Evolutionary conservation across 1,140 invertebrate genomes (phyloP), one percentile per base, ranked within the genome.

Genomic region (Trinorchestia longiramus): DNA sequence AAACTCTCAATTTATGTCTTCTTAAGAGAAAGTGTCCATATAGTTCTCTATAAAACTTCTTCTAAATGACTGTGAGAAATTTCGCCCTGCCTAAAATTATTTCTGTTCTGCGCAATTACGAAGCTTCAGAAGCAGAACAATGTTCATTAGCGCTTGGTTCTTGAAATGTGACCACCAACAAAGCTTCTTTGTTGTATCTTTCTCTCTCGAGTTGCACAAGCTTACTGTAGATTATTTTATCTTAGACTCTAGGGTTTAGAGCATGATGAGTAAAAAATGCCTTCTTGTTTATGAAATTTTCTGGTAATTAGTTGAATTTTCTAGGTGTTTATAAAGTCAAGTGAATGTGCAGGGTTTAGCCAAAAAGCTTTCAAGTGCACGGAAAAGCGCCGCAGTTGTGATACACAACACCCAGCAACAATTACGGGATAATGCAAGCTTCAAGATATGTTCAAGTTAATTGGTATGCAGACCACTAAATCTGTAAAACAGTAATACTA

Each of bases 71-170:
- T 77, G 11, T 36, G 62, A 77, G 62, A 77, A 77, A 77, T 23
- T 77, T 77, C 8, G 28, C 8, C 28, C 15, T 19, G 43, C 88
- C 41, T 90, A 0, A 8, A 90, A 90, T 42, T 90, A 42, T 90
- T 42, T 90, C 88, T 19, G 11, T 43, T 90, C 41, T 17, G 17
- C 43, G 11, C 88, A 42, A 90, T 90, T 90, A 90, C n/a, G 15
- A 90, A 43, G 17, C 88, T 90, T 45, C 92, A 94, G 44, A 47
- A 94, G 92, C 92, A 47, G 92, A 45, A 47, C 92, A 47, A 94
- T 43, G 41, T 43, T 47, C 41, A 94, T 94, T n/a, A 94, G 92
- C 19, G 40, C 0, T 40, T 19, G 40, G 17, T 47, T 43, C 44
- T 94, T 94, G 8, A 47, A 43, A 94, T 43, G 43, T 47, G 44